Evolutionary conservation across 2,113 vertebrate genomes (phyloP).

Genomic region (Ophthalmolycus amberensis): DNA sequence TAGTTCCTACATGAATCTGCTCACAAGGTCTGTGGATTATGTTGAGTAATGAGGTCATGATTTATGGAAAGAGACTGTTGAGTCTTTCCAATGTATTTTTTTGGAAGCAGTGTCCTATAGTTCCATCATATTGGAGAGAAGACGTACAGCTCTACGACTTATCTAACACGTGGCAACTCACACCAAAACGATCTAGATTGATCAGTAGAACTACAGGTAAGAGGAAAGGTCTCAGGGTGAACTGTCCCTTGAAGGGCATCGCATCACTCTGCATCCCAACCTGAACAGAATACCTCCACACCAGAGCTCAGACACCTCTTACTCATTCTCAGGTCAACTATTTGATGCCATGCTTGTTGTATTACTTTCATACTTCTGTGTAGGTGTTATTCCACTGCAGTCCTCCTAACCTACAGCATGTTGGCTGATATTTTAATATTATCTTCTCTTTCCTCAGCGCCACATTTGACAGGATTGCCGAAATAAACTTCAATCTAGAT

Average conservation of each 20-base stretch:
- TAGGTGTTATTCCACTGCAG: neutral
- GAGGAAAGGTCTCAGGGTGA: neutral
- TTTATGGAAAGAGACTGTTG: neutral
- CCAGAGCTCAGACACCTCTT: neutral
- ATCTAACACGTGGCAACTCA: neutral
- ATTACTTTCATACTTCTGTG: neutral
- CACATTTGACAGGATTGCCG: constrained; percentile 95
- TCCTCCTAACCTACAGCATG: neutral
- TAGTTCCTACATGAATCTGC: too few species aligned
- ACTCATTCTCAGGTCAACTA: too few species aligned
- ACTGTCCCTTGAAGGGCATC: neutral
- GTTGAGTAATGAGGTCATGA: neutral
- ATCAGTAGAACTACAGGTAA: neutral
- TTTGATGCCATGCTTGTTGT: neutral
- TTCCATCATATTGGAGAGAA: neutral
- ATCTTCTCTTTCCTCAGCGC: constrained; percentile 80
- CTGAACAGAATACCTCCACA: neutral
- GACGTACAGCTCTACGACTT: neutral
- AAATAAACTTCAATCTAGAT: constrained; percentile 94
- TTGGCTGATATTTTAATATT: neutral
- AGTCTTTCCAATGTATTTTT: neutral
- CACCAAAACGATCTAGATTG: neutral
- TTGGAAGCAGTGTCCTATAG: neutral
- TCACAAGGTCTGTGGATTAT: neutral
- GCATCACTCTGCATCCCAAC: neutral